Evolutionary conservation across 30 jellyfish, hydroid and myxozoan genomes (phyloP).

Genomic region (Nemopilema nomurai): DNA sequence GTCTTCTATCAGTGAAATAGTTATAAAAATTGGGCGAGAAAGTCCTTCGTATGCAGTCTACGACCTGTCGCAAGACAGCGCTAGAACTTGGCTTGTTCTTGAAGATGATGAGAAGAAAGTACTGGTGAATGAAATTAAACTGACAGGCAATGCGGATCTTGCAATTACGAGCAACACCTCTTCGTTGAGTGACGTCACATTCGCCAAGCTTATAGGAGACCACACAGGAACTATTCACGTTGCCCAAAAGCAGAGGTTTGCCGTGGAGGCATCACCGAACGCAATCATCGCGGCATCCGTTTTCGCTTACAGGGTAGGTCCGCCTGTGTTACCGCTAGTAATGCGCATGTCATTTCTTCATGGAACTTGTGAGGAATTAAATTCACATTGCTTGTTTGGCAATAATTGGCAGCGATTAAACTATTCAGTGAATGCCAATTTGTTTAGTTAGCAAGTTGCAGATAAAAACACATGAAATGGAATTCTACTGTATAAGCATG

Average conservation of each 20-base stretch:
- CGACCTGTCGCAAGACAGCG: conserved; percentile 47
- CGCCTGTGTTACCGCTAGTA: too few species aligned
- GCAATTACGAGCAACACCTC: conserved; percentile 29
- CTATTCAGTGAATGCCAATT: too few species aligned
- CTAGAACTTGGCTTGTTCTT: conserved; percentile 54
- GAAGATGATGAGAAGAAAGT: conserved; percentile 9
- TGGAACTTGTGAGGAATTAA: not conserved
- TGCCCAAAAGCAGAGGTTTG: conserved; percentile 38
- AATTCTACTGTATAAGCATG: too few species aligned
- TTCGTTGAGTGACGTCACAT: not conserved
- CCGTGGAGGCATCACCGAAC: conserved; percentile 33
- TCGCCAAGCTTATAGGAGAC: conserved; percentile 41
- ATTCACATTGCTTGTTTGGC: not conserved
- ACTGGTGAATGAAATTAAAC: conserved; percentile 12
- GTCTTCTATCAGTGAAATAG: conserved; percentile 52
- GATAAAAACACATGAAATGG: too few species aligned
- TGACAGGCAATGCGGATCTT: conserved; percentile 49
- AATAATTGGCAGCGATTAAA: not conserved
- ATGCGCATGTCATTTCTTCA: not conserved
- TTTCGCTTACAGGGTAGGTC: conserved; percentile 38
- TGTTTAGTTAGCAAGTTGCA: too few species aligned
- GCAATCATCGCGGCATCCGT: conserved; percentile 50
- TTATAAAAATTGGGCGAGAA: conserved; percentile 42
- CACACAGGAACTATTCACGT: conserved; percentile 53
- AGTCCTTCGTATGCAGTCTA: conserved; percentile 26